These are phyloP conservation scores for Ichneumon xanthorius DNA, from an alignment of 2,888 invertebrate genomes.

Conservation along the genomic window DNA sequence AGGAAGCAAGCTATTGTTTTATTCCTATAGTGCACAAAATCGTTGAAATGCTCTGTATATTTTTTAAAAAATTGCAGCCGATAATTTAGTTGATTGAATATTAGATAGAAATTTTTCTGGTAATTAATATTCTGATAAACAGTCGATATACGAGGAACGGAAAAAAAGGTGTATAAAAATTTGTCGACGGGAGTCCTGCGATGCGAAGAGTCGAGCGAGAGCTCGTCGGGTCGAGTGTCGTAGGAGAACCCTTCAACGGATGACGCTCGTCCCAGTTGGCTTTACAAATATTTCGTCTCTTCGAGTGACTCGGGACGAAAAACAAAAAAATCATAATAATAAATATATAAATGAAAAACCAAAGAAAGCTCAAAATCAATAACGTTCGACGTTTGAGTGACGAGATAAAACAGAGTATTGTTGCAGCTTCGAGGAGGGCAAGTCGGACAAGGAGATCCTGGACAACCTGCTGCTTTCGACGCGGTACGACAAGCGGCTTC, in stretches of 20 bases:
- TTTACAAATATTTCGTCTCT: background rate
- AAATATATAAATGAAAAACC: background rate
- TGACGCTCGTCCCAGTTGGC: constrained; percentile 3
- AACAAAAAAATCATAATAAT: constrained; percentile 3
- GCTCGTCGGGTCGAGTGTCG: constrained; percentile 5
- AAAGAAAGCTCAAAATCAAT: background rate
- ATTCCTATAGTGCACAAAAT: constrained; percentile 54
- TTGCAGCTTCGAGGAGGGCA: constrained; percentile 94
- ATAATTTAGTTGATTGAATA: constrained; percentile 30
- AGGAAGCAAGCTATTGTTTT: constrained; percentile 41
- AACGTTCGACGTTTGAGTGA: background rate
- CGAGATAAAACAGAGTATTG: constrained; percentile 71
- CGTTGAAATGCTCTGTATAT: constrained; percentile 44
- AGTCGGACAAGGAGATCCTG: constrained; percentile 96
- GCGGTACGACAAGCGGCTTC: constrained; percentile 96
- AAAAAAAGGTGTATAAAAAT: background rate
- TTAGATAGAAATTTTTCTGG: constrained; percentile 27
- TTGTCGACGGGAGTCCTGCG: background rate
- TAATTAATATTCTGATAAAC: background rate
- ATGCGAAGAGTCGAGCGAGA: background rate
- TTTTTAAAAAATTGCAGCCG: constrained; percentile 18
- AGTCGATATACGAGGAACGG: constrained; percentile 1
- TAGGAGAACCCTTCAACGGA: background rate
- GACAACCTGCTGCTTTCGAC: constrained; percentile 95
- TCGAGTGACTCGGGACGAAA: background rate